Percentiles rank a stretch among this genome's conserved stretches.
These are phyloP conservation scores for Brachymystax lenok DNA, from an alignment of 2,797 vertebrate species.

Conservation along the genomic window DNA sequence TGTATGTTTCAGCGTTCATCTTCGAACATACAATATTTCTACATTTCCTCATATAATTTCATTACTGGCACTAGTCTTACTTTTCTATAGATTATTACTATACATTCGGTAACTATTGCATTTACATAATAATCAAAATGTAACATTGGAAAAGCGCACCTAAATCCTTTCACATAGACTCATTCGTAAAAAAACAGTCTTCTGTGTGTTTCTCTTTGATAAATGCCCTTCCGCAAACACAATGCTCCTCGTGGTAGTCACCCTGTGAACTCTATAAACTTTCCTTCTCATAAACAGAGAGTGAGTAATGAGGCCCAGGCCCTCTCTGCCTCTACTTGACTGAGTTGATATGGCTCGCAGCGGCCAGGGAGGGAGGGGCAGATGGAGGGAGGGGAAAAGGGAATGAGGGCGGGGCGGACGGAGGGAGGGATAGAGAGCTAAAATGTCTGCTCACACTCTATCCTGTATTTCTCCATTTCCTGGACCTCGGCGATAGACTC, in stretches of 20 bases:
- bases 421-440: background rate
- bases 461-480: slow-evolving; percentile 99
- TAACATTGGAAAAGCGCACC: background rate
- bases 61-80: background rate
- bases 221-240: background rate
- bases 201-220: background rate
- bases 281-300: slow-evolving; percentile 43
- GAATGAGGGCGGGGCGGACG: background rate
- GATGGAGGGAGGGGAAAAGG: too few relatives aligned
- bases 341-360: slow-evolving; percentile 34
- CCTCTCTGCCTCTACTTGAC: slow-evolving; percentile 38
- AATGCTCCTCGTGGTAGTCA: slow-evolving; percentile 23
- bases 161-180: background rate
- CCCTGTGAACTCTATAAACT: slow-evolving; percentile 57
- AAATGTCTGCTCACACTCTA: slow-evolving; percentile 90
- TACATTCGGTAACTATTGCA: too few relatives aligned
- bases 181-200: too few relatives aligned
- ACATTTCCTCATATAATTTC: background rate
- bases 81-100: background rate
- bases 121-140: too few relatives aligned
- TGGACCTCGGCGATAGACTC: slow-evolving; percentile 98
- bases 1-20: background rate
- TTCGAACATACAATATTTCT: background rate
- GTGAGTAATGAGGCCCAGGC: slow-evolving; percentile 55
- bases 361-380: background rate